Conservation (phyloP, 2,113 vertebrate genomes). For the Dasyornis broadbenti region DNA sequence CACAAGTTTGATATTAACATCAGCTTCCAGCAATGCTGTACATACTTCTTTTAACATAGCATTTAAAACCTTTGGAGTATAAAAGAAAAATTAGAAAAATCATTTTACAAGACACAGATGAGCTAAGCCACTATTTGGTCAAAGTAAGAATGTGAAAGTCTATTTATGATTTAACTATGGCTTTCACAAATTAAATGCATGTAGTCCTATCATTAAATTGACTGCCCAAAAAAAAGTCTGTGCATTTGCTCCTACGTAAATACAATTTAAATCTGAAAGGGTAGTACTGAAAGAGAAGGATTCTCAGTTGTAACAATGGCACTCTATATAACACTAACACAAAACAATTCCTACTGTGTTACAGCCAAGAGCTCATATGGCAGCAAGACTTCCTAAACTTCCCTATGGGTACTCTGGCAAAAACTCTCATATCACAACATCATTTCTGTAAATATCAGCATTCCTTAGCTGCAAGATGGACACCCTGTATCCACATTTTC, state of each 20-base stretch:
- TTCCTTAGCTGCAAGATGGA: not conserved
- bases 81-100: conserved; percentile 22
- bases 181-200: not conserved
- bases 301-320: not conserved
- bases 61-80: conserved; percentile 85
- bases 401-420: not conserved
- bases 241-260: not conserved
- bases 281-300: not conserved
- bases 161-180: not conserved
- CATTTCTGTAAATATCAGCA: not conserved
- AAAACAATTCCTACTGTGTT: not conserved
- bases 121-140: not conserved
- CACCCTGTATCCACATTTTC: not conserved
- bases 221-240: not conserved
- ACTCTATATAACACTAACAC: not conserved
- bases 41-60: conserved; percentile 99
- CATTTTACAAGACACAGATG: not conserved
- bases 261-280: not conserved
- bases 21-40: conserved; percentile 93
- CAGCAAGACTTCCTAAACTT: not conserved
- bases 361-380: not conserved
- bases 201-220: not conserved
- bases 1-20: conserved; percentile 98
- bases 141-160: not conserved
- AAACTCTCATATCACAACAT: not conserved